Evolutionary conservation across 2,888 invertebrate genomes (phyloP).

Genomic region (Andrena praecox): DNA sequence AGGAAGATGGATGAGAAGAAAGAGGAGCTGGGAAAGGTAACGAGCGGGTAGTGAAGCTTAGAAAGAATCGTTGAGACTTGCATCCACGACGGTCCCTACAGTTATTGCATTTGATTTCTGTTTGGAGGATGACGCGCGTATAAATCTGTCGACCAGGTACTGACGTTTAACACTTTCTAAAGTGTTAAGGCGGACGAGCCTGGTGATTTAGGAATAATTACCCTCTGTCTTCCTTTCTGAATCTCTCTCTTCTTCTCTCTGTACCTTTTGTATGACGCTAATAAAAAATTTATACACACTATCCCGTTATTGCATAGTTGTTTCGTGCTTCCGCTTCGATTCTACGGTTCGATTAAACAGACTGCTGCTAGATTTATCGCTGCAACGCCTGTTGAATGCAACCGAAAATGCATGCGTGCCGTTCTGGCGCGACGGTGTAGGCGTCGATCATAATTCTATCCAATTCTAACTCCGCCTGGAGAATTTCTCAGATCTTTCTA

Average conservation of each 20-base stretch:
- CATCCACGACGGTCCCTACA: neutral
- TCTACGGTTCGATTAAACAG: neutral
- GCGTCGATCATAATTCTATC: neutral
- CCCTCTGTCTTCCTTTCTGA: neutral
- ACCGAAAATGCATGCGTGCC: constrained; percentile 45
- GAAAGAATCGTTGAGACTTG: neutral
- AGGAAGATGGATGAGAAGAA: neutral
- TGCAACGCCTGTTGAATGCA: constrained; percentile 62
- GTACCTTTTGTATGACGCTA: constrained; percentile 38
- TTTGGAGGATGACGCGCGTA: constrained; percentile 38
- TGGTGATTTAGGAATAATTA: constrained; percentile 11
- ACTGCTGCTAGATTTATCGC: neutral
- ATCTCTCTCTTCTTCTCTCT: constrained; percentile 17
- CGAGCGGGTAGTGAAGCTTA: constrained; percentile 14
- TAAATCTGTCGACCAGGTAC: constrained; percentile 50
- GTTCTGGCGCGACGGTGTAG: constrained; percentile 3
- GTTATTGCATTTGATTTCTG: constrained; percentile 14
- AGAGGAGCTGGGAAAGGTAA: constrained; percentile 55
- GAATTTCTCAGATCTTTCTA: too few relatives aligned
- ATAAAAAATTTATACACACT: constrained; percentile 56
- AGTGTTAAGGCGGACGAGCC: neutral
- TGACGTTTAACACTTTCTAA: neutral
- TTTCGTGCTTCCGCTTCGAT: neutral
- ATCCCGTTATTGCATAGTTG: neutral
- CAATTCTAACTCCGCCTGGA: too few relatives aligned